Conservation (phyloP, 2,888 invertebrate genomes). For the Alviniconcha strummeri region DNA sequence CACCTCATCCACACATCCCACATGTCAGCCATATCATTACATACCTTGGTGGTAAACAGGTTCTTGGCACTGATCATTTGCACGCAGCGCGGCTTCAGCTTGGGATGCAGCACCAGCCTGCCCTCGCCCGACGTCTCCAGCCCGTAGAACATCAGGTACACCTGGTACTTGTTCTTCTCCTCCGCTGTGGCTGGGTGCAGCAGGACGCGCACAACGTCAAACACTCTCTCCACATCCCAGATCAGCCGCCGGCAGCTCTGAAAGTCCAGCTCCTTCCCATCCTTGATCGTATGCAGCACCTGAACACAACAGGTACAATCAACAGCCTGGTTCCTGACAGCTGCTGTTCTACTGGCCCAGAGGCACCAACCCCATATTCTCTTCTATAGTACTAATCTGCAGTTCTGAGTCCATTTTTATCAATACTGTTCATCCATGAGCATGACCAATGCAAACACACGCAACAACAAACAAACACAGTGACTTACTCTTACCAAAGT, state of each 20-base stretch:
- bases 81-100: slow-evolving; percentile 47
- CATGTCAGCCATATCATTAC: too few relatives aligned
- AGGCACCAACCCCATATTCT: too few relatives aligned
- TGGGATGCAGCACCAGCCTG: slow-evolving; percentile 42
- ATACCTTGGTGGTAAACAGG: slow-evolving; percentile 27
- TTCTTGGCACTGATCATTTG: slow-evolving; percentile 36
- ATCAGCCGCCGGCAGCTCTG: slow-evolving; percentile 28
- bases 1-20: too few relatives aligned
- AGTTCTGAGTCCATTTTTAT: too few relatives aligned
- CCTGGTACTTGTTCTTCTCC: slow-evolving; percentile 38
- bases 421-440: too few relatives aligned
- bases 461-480: too few relatives aligned
- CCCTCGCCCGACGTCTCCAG: slow-evolving; percentile 38
- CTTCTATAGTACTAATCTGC: too few relatives aligned
- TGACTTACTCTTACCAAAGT: too few relatives aligned
- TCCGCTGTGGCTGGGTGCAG: slow-evolving; percentile 30
- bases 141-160: slow-evolving; percentile 52
- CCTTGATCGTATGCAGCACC: slow-evolving; percentile 10
- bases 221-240: slow-evolving; percentile 46
- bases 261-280: slow-evolving; percentile 1
- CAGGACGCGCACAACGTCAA: slow-evolving; percentile 43
- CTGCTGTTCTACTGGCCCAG: too few relatives aligned
- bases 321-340: too few relatives aligned
- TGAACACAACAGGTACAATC: background rate
- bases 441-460: too few relatives aligned